Percentiles rank a stretch among this genome's conserved stretches.
phyloP scores from a whole-genome alignment of 2,797 vertebrate genomes.

The Melanogrammus aeglefinus region DNA sequence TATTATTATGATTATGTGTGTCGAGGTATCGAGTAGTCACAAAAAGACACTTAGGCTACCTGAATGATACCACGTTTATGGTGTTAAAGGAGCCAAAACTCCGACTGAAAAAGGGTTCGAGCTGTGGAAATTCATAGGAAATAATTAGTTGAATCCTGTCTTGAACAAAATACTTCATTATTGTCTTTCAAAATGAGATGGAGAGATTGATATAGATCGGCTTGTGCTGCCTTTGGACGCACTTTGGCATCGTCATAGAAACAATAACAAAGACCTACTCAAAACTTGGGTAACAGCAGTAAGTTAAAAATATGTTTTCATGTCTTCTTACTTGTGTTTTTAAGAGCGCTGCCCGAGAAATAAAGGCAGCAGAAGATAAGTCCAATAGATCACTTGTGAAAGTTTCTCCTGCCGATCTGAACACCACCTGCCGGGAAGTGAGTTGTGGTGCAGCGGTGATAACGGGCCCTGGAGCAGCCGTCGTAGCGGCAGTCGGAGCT shows the following conservation, averaged over 20 bases:
- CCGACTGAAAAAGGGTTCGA: slow-evolving; percentile 29
- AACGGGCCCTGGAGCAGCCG: too few species aligned
- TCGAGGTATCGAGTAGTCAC: not conserved
- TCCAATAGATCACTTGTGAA: slow-evolving; percentile 41
- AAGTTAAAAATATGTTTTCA: not conserved
- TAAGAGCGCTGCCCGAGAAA: slow-evolving; percentile 21
- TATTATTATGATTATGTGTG: not conserved
- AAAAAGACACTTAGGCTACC: slow-evolving; percentile 38
- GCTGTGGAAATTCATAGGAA: slow-evolving; percentile 35
- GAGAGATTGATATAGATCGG: too few species aligned
- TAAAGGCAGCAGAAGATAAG: slow-evolving; percentile 34
- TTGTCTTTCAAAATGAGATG: too few species aligned
- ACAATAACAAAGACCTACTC: not conserved
- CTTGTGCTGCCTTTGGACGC: not conserved
- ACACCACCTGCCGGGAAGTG: slow-evolving; percentile 14
- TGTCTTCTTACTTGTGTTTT: slow-evolving; percentile 32
- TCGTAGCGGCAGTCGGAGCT: too few species aligned
- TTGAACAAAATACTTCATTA: not conserved
- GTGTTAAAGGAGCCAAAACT: slow-evolving; percentile 38
- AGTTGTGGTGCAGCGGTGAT: slow-evolving; percentile 7
- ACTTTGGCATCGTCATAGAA: not conserved
- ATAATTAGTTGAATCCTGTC: not conserved
- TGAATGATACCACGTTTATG: slow-evolving; percentile 42
- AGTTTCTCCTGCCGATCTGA: slow-evolving; percentile 41
- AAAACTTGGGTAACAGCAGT: not conserved